Base-by-base conservation (phyloP, 1,140 invertebrate genomes). In the Bombus vancouverensis region DNA sequence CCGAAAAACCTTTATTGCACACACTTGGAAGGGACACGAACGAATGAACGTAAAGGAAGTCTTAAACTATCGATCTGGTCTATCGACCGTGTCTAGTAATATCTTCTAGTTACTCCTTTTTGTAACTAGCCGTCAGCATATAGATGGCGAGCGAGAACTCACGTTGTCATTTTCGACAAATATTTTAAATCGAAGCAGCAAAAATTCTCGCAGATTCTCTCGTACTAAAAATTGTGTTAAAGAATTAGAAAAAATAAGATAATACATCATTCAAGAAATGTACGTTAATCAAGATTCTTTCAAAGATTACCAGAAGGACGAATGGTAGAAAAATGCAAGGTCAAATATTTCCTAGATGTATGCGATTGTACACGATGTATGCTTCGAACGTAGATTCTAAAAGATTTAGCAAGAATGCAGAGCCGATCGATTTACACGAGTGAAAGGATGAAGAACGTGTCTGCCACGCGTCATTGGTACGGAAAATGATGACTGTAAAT, bases 401-500 rank as follows among this genome's bases (percentile, higher is more conserved):
- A 39, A 59, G 44, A 72, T 72, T 44, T 81, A 62, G 13, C 28
- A 53, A 44, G 47, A 81, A 71, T 81, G 79, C 74, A n/a, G 28
- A 62, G 34, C 32, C 74, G 39, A 73, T 73, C 42, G 71, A 73
- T 73, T 42, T 73, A 3, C 39, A 9, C 71, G 71, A 81, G 71
- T 70, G 79, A 47, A 82, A 44, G 72, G 71, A 66, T 53, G 81
- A 76, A 39, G 72, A 75, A 75, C 44, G 72, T 53, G 81, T 83
- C 59, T 75, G 81, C 59, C 59, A 66, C 81, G 39, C 70, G 72
- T 82, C 81, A 53, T 25, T 39, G 70, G 32, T 39, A 25, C 6
- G 32, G 72, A 39, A 76, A 83, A 75, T 75, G 75, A 83, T 42
- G 34, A 70, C 53, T 42, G n/a, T 28, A 42, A 59, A 72, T 87